Evolutionary conservation across 2,797 vertebrate genomes (phyloP), one percentile per base, ranked within the genome.

Genomic region (Anisognathus igniventris): DNA sequence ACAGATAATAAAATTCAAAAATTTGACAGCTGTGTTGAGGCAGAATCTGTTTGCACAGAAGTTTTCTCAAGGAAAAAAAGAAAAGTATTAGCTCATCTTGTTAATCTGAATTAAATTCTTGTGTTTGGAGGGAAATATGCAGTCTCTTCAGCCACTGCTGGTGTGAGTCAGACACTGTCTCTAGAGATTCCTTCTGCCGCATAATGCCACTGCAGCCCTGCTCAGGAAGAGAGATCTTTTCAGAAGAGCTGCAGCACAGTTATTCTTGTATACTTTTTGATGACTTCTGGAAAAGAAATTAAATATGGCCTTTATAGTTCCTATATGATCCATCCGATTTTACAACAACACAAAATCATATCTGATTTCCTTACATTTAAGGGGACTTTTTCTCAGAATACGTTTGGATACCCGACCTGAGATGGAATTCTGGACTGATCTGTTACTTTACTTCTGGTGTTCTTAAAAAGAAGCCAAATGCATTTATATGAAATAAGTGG

Each of bases 141-240:
- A 61, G 17, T 33, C 25, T 79, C 10, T 57, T 92, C 61, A 92
- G 50, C 37, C 4, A 4, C 45, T 88, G 57, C 30, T 76, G 42
- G 6, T 76, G 37, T 91, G 73, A 94, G 64, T 95, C 88, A 92
- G 67, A 82, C 74, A 71, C 45, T 22, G 40, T 57, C 88, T 90
- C 92, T 60, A 73, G 88, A 95, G 83, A 82, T 40, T 87, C 61
- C 44, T 92, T 84, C 64, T 92, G 92, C 56, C 0, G 7, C 74
- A 70, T 95, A 94, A 93, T 87, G 77, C 83, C 77, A 47, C 74
- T 93, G 92, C 90, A 93, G 88, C 33, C 42, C 73, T 76, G 31
- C 74, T 90, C 60, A 39, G 64, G 53, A 90, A 27, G 14, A 51
- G 53, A 66, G 15, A 67, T 58, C n/a, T 78, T 93, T 56, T 27